Base-by-base conservation (phyloP, 2,797 vertebrate genomes). In the Australoheros facetus region DNA sequence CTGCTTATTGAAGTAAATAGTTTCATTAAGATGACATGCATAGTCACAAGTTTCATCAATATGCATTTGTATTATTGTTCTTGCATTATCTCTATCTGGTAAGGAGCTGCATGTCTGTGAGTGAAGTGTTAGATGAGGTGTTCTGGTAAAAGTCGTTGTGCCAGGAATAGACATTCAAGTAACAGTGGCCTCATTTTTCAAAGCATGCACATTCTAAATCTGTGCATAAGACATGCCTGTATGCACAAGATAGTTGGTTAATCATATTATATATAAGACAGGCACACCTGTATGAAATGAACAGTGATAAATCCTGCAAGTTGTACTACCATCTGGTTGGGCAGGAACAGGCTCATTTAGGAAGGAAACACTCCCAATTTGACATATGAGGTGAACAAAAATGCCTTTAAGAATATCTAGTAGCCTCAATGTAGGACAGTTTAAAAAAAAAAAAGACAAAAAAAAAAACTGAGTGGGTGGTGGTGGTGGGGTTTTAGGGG, bases 101-200 rank as follows among this genome's bases (percentile, higher is more conserved):
- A 26, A 13, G 21, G 60, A 74, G 34, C 64, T 64, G 30, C 26
- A 48, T 77, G 28, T 30, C 37, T 72, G 32, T 66, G 60, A 80
- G 56, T 10, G 21, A 34, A 21, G 5, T 28, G 45, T 39, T 55
- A 17, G 55, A 64, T 82, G 17, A 71, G 4, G 19, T 55, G 34
- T 73, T 80, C 80, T 57, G 56, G 71, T 77, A 56, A 71, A 83
- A 86, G 81, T 11, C 2, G 11, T 62, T 80, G 19, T 79, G 60
- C 81, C 80, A 62, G 82, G 70, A 90, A 87, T 83, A 84, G 75
- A 84, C 32, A 3, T 82, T 51, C 57, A 81, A 8, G 11, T 71
- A 73, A 79, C 28, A 75, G 23, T 21, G 23, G 57, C 77, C 70
- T 82, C 71, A 85, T 89, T 87, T 88, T 78, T 87, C 81, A 84